Base-by-base conservation (phyloP, 2,888 invertebrate species). In the Drosophila sordidapex region DNA sequence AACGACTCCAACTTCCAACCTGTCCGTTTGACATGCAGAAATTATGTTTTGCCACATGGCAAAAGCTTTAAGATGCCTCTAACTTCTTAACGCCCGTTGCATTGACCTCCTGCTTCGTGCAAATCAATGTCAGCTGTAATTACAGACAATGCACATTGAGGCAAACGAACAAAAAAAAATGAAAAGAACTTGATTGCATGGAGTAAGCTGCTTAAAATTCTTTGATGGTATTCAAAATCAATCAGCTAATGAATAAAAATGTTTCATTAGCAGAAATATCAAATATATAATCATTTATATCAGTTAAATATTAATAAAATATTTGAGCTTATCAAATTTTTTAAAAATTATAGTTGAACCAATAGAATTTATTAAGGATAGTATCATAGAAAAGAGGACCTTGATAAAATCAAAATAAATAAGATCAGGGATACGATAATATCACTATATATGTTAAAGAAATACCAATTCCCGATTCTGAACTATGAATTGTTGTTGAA, bases 41-140 rank as follows among this genome's bases (percentile, higher is more conserved):
- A 89, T 90, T 87, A 89, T 83, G 78, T 76, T 81, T 79, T 70
- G 76, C 84, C 87, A 79, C 90, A 86, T 78, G 74, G 81, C 80
- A 65, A 76, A 83, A 7, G 6, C 75, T 82, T 83, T 79, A 82
- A 87, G 82, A 81, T 79, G 82, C 81, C 90, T 82, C 82, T 68
- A 83, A 88, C 82, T 89, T 76, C 82, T 81, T 83, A 87, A 81
- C 89, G 74, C 87, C 87, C 76, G 71, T 72, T 81, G 68, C 76
- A 61, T 62, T 69, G 36, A 59, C 60, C 48, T 59, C 62, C 70
- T 66, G 64, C 40, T 59, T 43, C 48, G 15, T 74, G 75, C 77
- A 82, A 89, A 91, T 91, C 91, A 91, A 75, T 86, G 91, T 90
- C 91, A 81, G 71, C 65, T 76, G 74, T 73, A 89, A 85, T 89